phyloP scores from a whole-genome alignment of 2,888 invertebrate genomes.

The Agrochola circellaris region DNA sequence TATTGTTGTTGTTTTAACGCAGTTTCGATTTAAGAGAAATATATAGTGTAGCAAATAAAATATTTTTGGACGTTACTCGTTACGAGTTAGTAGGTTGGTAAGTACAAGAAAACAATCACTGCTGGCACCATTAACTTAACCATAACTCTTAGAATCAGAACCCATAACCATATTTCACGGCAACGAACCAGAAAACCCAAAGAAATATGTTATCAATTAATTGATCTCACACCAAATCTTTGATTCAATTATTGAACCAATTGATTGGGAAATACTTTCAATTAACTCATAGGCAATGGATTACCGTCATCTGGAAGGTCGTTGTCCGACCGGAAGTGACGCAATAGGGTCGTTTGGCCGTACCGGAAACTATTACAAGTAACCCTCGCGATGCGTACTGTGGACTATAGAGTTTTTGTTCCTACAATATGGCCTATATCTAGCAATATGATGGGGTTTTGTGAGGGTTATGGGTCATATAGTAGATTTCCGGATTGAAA shows the following conservation, averaged over 20 bases:
- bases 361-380: conserved; percentile 81
- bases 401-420: conserved; percentile 47
- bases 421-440: conserved; percentile 31
- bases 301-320: conserved; percentile 72
- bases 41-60: not conserved
- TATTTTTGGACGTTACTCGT: not conserved
- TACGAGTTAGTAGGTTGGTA: not conserved
- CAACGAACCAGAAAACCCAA: conserved; percentile 43
- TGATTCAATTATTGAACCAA: conserved; percentile 67
- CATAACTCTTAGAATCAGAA: conserved; percentile 28
- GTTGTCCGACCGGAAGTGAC: conserved; percentile 74
- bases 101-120: conserved; percentile 15
- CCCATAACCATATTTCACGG: conserved; percentile 58
- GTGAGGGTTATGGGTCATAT: conserved; percentile 37
- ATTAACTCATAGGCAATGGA: conserved; percentile 77
- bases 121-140: conserved; percentile 39
- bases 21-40: not conserved
- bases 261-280: conserved; percentile 77
- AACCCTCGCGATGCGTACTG: conserved; percentile 59
- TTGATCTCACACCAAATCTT: conserved; percentile 63
- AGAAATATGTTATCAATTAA: conserved; percentile 66
- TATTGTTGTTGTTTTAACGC: not conserved
- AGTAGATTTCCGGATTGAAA: conserved; percentile 26
- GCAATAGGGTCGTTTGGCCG: conserved; percentile 79
- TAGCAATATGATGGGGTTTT: conserved; percentile 34